Evolutionary conservation across 2,797 vertebrate genomes (phyloP), one percentile per base, ranked within the genome.

Genomic region (Hapalemur alaotrensis): DNA sequence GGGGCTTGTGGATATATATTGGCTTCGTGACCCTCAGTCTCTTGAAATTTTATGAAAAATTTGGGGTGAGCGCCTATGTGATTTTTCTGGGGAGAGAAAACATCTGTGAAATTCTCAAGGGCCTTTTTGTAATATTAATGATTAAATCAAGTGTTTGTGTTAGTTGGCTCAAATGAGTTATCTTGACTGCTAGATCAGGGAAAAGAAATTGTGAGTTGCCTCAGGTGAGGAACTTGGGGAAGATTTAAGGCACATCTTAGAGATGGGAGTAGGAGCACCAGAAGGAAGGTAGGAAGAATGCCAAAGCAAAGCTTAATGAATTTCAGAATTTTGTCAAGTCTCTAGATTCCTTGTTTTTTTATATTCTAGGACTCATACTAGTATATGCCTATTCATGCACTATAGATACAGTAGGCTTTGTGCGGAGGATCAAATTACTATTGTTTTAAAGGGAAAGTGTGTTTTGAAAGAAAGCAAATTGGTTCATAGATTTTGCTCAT

Each of bases 381-480:
- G 41, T 84, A 28, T 63, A 46, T 91, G 91, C 72, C 32, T 91
- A 2, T 78, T 89, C 7, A 13, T 54, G 28, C 9, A 75, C 57
- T 81, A 0, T 85, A 89, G 81, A 61, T 61, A 65, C 2, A 75
- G 23, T 61, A 89, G 63, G 18, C 43, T 72, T 72, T 95, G 78
- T 46, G n/a, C 15, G 4, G 38, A 17, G 3, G 4, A 23, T 89
- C 43, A 67, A 59, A 86, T 95, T 92, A 85, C 50, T 90, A 5
- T 69, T 93, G 28, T 82, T 92, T 94, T 83, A 92, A 95, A 93
- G 57, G 80, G 70, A 93, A 95, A 94, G 18, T 72, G 22, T 91
- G 11, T 91, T 93, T 96, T 91, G 46, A 94, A 94, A 93, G 89
- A 91, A 94, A 92, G 75, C 28, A 69, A 67, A 83, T 13, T 80